Percentiles rank a stretch among this genome's conserved stretches.
These are phyloP conservation scores for Tenebrosternarchus preto DNA, from an alignment of 2,113 vertebrate genomes.

Conservation along the genomic window DNA sequence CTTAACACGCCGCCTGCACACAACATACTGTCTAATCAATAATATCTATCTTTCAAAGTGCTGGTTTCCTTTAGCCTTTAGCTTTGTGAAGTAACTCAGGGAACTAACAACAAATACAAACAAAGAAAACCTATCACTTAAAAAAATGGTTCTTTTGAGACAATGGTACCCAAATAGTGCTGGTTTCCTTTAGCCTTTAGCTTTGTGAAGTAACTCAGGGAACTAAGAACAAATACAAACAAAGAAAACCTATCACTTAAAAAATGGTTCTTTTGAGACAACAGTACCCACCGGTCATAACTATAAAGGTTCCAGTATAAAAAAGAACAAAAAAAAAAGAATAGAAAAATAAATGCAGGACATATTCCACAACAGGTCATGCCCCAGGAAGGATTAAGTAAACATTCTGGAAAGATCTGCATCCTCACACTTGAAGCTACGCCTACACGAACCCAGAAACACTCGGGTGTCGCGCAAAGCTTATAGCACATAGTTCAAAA, in stretches of 20 bases:
- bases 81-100: neutral
- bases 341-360: neutral
- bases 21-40: neutral
- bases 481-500: too few species aligned
- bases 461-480: neutral
- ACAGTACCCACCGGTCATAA: neutral
- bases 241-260: neutral
- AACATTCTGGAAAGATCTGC: neutral
- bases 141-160: neutral
- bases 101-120: neutral
- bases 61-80: too few species aligned
- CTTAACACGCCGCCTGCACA: neutral
- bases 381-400: too few species aligned
- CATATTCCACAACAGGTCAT: too few species aligned
- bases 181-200: too few species aligned
- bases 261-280: neutral
- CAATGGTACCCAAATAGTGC: neutral
- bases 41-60: neutral
- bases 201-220: neutral
- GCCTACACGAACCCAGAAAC: neutral
- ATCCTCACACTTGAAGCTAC: neutral
- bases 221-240: neutral
- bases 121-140: neutral
- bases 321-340: neutral
- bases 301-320: neutral